A percentile compares a stretch with the other conserved stretches of the same genome.
Conservation (phyloP, 2,888 invertebrate species). For the Poecilus cupreus region DNA sequence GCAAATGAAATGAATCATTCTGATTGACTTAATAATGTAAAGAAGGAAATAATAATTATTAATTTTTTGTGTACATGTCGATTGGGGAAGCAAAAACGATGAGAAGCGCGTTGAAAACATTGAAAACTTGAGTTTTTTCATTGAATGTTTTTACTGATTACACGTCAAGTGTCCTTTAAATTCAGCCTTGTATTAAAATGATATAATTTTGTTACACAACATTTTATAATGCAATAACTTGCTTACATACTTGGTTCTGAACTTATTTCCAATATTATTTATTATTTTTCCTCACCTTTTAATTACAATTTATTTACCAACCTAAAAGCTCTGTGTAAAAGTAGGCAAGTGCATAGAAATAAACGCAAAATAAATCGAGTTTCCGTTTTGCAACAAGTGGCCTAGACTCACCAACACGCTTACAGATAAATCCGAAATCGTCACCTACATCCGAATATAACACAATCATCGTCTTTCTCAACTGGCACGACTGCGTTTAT, state of each 20-base stretch:
- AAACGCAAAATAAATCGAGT: conserved; percentile 1
- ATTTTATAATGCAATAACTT: conserved; percentile 46
- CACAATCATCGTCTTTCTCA: conserved; percentile 45
- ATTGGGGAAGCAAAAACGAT: too few species aligned
- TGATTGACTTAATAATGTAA: too few species aligned
- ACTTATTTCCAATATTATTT: not conserved
- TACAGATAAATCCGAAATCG: conserved; percentile 47
- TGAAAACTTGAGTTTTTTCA: conserved; percentile 1
- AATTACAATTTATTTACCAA: too few species aligned
- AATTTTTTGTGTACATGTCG: too few species aligned
- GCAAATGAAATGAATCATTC: too few species aligned
- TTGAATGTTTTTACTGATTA: conserved; percentile 19
- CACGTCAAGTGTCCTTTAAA: conserved; percentile 38
- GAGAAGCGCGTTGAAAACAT: too few species aligned
- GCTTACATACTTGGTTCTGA: not conserved
- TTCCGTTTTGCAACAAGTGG: conserved; percentile 39
- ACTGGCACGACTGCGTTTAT: not conserved
- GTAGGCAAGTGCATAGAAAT: not conserved
- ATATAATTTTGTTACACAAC: conserved; percentile 51
- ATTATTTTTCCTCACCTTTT: not conserved
- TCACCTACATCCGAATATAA: conserved; percentile 55
- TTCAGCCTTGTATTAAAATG: conserved; percentile 49
- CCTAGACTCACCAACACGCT: conserved; percentile 11
- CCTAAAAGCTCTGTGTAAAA: too few species aligned
- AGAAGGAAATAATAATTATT: too few species aligned